These are phyloP conservation scores for Scolopax rusticola DNA, from an alignment of 2,797 vertebrate genomes.

Conservation along the genomic window DNA sequence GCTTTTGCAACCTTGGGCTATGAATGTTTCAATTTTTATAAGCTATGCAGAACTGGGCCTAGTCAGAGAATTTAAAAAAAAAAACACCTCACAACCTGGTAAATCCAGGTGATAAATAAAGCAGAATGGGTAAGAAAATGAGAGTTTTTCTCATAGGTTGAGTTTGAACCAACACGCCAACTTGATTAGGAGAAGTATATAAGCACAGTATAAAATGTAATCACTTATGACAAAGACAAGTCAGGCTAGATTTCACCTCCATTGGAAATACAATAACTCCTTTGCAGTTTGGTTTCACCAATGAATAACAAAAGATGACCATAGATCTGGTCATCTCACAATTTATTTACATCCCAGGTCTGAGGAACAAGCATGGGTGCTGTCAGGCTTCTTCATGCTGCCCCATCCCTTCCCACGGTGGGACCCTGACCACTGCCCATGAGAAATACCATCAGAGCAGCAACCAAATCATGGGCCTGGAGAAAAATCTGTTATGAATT, in stretches of 20 bases:
- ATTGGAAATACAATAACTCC: background rate
- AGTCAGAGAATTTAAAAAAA: background rate
- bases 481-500: background rate
- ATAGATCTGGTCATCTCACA: background rate
- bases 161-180: slow-evolving; percentile 12
- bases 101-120: slow-evolving; percentile 36
- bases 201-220: slow-evolving; percentile 13
- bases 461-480: background rate
- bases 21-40: slow-evolving; percentile 46
- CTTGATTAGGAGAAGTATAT: slow-evolving; percentile 37
- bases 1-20: slow-evolving; percentile 45
- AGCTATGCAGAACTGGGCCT: background rate
- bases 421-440: rapidly evolving
- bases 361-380: background rate
- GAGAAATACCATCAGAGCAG: background rate
- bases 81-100: background rate
- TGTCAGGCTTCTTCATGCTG: background rate
- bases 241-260: background rate
- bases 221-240: background rate
- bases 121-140: slow-evolving; percentile 11
- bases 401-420: background rate
- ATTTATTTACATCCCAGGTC: background rate
- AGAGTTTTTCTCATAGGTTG: slow-evolving; percentile 34
- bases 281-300: background rate
- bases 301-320: background rate